Percentiles rank a stretch among this genome's conserved stretches.
phyloP scores from a whole-genome alignment of 1,140 invertebrate genomes.

The Oryctes rhinoceros region DNA sequence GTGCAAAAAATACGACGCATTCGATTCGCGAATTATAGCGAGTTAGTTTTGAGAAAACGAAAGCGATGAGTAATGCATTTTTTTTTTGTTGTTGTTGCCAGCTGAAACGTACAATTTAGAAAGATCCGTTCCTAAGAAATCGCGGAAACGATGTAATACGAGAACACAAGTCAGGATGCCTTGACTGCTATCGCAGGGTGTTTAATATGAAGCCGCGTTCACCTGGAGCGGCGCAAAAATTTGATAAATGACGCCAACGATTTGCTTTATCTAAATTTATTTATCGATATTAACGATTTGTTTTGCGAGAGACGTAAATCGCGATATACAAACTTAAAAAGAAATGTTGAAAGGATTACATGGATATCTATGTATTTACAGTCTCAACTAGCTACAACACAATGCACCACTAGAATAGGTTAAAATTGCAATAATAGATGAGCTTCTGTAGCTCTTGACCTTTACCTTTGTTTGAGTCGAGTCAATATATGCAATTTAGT shows the following conservation, averaged over 20 bases:
- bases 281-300: no score
- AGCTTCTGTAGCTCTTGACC: background rate
- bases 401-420: background rate
- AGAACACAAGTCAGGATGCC: no score
- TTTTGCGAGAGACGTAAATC: no score
- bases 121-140: background rate
- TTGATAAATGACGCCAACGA: no score
- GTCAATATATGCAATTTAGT: background rate
- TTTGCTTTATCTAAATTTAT: no score
- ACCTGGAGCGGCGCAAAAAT: no score
- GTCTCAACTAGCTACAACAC: no score
- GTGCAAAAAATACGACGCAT: background rate
- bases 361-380: no score
- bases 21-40: background rate
- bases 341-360: no score
- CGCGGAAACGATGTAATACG: background rate
- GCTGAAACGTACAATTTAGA: background rate
- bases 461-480: background rate
- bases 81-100: background rate
- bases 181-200: no score
- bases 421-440: conserved; percentile 3
- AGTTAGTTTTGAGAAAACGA: background rate
- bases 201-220: no score
- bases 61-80: background rate
- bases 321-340: no score